Conservation (phyloP, 2,888 invertebrate species). For the Nomada hirtipes region DNA sequence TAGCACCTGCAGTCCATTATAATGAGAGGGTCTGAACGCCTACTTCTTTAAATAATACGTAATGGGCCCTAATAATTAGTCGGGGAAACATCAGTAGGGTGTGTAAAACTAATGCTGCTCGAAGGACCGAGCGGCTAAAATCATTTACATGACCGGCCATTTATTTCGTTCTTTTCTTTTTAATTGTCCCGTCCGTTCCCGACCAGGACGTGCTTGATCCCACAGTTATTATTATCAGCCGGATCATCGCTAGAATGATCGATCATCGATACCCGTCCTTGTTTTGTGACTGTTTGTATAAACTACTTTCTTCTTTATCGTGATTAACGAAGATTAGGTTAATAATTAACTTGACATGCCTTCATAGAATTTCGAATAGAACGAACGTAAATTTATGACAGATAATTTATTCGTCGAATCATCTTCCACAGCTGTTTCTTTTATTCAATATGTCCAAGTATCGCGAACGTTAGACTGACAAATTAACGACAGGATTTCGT, state of each 20-base stretch:
- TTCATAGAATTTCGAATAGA: too few relatives aligned
- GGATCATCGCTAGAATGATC: slow-evolving; percentile 47
- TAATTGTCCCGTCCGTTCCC: slow-evolving; percentile 62
- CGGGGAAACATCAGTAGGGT: slow-evolving; percentile 62
- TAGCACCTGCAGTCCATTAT: slow-evolving; percentile 76
- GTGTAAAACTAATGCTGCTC: slow-evolving; percentile 69
- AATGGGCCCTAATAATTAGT: slow-evolving; percentile 77
- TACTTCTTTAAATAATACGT: slow-evolving; percentile 75
- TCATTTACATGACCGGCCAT: slow-evolving; percentile 71
- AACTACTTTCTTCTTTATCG: background rate
- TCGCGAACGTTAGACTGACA: background rate
- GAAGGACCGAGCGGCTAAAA: slow-evolving; percentile 55
- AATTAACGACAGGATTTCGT: background rate
- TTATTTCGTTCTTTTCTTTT: slow-evolving; percentile 66
- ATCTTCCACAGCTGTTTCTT: too few relatives aligned
- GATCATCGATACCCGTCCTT: slow-evolving; percentile 42
- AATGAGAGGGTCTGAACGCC: slow-evolving; percentile 69
- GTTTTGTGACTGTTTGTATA: slow-evolving; percentile 21
- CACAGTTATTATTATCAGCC: slow-evolving; percentile 57
- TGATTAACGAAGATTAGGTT: background rate
- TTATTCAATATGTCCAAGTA: too few relatives aligned
- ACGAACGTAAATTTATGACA: background rate
- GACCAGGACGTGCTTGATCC: slow-evolving; percentile 26
- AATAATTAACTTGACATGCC: too few relatives aligned
- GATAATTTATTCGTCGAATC: too few relatives aligned